These are phyloP conservation scores for Sardinella longiceps DNA, from an alignment of 2,797 vertebrate genomes.

Conservation along the genomic window DNA sequence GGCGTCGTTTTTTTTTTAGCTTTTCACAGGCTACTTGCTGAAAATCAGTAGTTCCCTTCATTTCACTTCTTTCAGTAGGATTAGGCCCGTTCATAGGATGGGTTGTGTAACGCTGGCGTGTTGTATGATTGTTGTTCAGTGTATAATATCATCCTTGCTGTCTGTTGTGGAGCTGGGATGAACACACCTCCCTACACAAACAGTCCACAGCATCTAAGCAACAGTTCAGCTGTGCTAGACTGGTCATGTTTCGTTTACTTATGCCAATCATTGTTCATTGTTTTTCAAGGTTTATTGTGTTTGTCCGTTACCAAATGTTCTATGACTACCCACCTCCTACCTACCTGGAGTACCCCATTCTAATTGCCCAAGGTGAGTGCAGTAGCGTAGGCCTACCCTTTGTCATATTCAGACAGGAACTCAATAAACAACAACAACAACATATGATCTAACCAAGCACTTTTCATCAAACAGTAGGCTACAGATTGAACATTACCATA, in stretches of 20 bases:
- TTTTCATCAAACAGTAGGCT: not conserved
- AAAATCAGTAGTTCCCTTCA: not conserved
- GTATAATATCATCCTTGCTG: not conserved
- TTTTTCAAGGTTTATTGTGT: slow-evolving; percentile 85
- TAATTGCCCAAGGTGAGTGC: slow-evolving; percentile 88
- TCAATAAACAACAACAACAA: too few relatives aligned
- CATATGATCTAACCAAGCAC: not conserved
- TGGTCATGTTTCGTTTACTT: not conserved
- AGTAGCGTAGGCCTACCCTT: not conserved
- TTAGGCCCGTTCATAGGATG: not conserved
- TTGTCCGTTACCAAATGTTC: slow-evolving; percentile 91
- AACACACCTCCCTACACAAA: not conserved
- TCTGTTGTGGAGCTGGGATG: not conserved
- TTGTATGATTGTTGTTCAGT: not conserved
- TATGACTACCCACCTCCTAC: slow-evolving; percentile 88
- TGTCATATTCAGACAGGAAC: not conserved
- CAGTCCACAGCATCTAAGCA: not conserved
- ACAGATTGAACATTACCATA: not conserved
- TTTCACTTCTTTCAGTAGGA: not conserved
- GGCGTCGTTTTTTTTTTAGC: not conserved
- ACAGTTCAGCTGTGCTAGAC: not conserved
- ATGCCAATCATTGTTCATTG: not conserved
- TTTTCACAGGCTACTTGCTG: not conserved
- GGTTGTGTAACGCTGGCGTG: not conserved
- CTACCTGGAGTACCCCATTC: slow-evolving; percentile 92